Conservation (phyloP, 2,113 vertebrate genomes). For the Xiphorhynchus elegans region DNA sequence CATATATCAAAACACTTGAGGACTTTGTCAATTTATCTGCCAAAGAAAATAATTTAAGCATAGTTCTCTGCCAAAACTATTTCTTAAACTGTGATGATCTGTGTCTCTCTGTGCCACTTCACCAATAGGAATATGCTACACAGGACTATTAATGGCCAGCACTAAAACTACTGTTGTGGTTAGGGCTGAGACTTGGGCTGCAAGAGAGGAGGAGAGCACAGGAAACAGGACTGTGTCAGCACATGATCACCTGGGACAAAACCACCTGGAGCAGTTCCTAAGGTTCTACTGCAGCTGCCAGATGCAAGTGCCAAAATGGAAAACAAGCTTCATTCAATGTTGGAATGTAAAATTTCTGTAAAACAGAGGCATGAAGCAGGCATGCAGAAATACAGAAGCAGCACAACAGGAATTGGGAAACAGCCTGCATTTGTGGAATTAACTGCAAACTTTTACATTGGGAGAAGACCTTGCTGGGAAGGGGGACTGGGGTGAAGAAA, state of each 20-base stretch:
- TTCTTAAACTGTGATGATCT: background rate
- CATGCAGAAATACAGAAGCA: background rate
- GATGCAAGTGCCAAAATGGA: background rate
- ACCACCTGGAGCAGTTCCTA: background rate
- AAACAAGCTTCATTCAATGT: background rate
- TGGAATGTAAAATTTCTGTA: background rate
- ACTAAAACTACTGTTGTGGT: background rate
- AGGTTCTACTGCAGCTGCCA: background rate
- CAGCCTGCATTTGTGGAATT: background rate
- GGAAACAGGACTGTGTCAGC: background rate
- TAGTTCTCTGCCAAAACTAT: background rate
- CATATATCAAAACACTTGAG: background rate
- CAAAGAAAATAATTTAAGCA: slow-evolving; percentile 28
- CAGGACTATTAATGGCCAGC: background rate
- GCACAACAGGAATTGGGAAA: background rate
- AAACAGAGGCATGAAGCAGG: background rate
- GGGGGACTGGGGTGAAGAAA: background rate
- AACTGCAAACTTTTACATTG: background rate
- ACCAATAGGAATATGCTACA: background rate
- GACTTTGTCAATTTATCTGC: background rate
- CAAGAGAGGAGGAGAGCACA: background rate
- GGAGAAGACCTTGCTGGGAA: background rate
- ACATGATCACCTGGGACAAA: background rate
- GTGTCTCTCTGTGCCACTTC: background rate
- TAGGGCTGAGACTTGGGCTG: background rate